These are phyloP conservation scores for Aproaerema taeniolella DNA, from an alignment of 2,888 invertebrate genomes.

Conservation along the genomic window DNA sequence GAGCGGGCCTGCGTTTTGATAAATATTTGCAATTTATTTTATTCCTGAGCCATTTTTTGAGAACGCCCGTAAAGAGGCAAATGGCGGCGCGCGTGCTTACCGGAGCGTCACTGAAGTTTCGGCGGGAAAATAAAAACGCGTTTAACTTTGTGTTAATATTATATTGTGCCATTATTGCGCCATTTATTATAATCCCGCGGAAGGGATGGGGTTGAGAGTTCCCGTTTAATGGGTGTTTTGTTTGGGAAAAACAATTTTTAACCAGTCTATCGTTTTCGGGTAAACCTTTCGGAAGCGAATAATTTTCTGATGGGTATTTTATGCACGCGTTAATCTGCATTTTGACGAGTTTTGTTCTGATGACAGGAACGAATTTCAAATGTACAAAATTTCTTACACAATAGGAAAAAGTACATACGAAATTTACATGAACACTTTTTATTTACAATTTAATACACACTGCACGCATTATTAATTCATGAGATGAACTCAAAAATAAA, in stretches of 20 bases:
- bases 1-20: slow-evolving; percentile 52
- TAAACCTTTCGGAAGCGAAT: slow-evolving; percentile 51
- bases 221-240: slow-evolving; percentile 73
- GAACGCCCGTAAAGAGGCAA: slow-evolving; percentile 53
- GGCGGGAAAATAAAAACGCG: slow-evolving; percentile 71
- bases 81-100: slow-evolving; percentile 48
- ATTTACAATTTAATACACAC: too few species aligned
- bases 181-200: slow-evolving; percentile 73
- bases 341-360: slow-evolving; percentile 26
- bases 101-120: slow-evolving; percentile 58
- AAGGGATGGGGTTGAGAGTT: slow-evolving; percentile 72
- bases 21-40: slow-evolving; percentile 70
- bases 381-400: too few species aligned
- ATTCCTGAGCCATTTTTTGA: slow-evolving; percentile 61
- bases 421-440: too few species aligned
- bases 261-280: slow-evolving; percentile 55
- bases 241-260: slow-evolving; percentile 65
- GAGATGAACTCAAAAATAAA: too few species aligned
- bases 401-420: too few species aligned
- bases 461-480: too few species aligned
- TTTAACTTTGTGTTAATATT: slow-evolving; percentile 77
- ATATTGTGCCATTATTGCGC: slow-evolving; percentile 76
- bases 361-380: slow-evolving; percentile 21
- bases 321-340: slow-evolving; percentile 28
- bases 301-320: slow-evolving; percentile 46